Evolutionary conservation across 2,888 invertebrate genomes (phyloP).

Genomic region (Heliconius ismenius): DNA sequence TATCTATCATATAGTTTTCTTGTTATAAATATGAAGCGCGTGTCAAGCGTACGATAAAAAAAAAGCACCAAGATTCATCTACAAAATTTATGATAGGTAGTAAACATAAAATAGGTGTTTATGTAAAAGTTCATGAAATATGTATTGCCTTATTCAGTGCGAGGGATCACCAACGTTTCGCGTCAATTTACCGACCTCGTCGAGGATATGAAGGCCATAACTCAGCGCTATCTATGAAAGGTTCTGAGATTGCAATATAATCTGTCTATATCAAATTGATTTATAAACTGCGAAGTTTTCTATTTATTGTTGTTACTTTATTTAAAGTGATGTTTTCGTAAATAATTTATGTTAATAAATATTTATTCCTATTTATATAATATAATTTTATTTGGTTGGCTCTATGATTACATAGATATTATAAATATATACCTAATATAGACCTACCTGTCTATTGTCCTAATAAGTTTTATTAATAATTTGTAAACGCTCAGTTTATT

Average conservation of each 20-base stretch:
- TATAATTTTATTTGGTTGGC: not conserved
- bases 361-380: not conserved
- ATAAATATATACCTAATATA: too few species aligned
- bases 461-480: too few species aligned
- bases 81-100: conserved; percentile 25
- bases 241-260: conserved; percentile 68
- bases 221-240: conserved; percentile 64
- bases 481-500: too few species aligned
- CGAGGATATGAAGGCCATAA: conserved; percentile 67
- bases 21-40: not conserved
- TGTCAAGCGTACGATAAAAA: not conserved
- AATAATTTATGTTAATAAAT: not conserved
- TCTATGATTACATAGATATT: too few species aligned
- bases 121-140: conserved; percentile 53
- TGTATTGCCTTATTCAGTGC: conserved; percentile 62
- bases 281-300: conserved; percentile 26
- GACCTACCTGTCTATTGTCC: too few species aligned
- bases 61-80: not conserved
- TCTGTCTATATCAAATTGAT: conserved; percentile 35
- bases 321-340: not conserved
- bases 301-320: not conserved
- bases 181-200: conserved; percentile 63
- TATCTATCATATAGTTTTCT: not conserved
- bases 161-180: conserved; percentile 65
- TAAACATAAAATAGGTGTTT: conserved; percentile 39